These are phyloP conservation scores for Brachystomella parvula DNA, from an alignment of 1,140 invertebrate species.

Conservation along the genomic window DNA sequence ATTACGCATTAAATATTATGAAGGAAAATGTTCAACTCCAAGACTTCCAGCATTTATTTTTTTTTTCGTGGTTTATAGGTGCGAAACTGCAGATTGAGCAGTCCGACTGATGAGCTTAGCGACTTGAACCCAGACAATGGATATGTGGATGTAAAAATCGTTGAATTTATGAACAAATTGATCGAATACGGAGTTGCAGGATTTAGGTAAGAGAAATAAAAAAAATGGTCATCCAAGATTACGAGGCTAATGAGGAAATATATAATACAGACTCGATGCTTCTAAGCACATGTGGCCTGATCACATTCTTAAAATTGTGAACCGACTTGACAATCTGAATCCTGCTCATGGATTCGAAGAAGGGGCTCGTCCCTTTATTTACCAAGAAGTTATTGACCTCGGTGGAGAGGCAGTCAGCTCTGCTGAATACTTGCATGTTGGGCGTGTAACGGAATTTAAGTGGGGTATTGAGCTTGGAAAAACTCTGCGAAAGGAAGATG, in stretches of 20 bases:
- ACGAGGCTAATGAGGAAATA: not conserved
- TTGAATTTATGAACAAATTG: slow-evolving; percentile 60
- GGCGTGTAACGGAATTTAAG: slow-evolving; percentile 30
- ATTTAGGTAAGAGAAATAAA: slow-evolving; percentile 53
- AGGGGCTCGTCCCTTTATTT: slow-evolving; percentile 43
- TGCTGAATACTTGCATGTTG: slow-evolving; percentile 24
- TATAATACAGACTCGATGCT: slow-evolving; percentile 44
- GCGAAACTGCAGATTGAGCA: slow-evolving; percentile 39
- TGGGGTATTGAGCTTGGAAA: slow-evolving; percentile 21
- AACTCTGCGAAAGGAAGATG: slow-evolving; percentile 17
- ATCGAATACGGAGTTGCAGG: slow-evolving; percentile 72
- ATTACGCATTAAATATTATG: too few relatives aligned
- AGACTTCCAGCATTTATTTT: too few relatives aligned
- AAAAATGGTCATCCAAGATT: too few relatives aligned
- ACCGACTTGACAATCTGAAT: slow-evolving; percentile 41
- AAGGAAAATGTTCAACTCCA: too few relatives aligned
- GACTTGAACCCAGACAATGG: slow-evolving; percentile 27
- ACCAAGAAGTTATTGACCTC: slow-evolving; percentile 53
- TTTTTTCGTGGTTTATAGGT: too few relatives aligned
- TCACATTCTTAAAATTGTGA: slow-evolving; percentile 44
- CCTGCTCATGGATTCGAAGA: slow-evolving; percentile 40
- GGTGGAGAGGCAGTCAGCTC: slow-evolving; percentile 28
- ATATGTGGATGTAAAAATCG: slow-evolving; percentile 43
- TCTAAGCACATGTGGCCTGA: slow-evolving; percentile 51
- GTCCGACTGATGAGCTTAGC: slow-evolving; percentile 3